Percentiles rank a stretch among this genome's conserved stretches.
Conservation (phyloP, 2,888 invertebrate genomes). For the Acanthosoma haemorrhoidale region DNA sequence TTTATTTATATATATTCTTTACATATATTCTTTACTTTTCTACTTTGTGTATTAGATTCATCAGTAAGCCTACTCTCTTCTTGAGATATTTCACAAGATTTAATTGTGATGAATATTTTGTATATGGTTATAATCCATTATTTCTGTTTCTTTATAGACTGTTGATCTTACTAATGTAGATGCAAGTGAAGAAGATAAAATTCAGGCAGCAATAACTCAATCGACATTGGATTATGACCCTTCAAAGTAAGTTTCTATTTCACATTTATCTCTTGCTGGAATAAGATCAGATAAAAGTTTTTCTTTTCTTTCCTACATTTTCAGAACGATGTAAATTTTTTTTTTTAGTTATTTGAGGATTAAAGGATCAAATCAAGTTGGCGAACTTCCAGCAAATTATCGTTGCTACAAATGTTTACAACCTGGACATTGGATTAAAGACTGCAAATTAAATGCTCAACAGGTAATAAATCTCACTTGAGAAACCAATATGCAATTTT, state of each 20-base stretch:
- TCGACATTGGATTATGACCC: conserved; percentile 96
- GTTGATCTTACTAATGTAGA: conserved; percentile 84
- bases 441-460: conserved; percentile 72
- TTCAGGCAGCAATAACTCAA: conserved; percentile 94
- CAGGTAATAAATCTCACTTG: conserved; percentile 45
- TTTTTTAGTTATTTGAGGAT: conserved; percentile 77
- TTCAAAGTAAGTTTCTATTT: conserved; percentile 70
- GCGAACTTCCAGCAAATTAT: conserved; percentile 85
- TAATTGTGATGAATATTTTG: too few relatives aligned
- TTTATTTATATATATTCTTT: too few relatives aligned
- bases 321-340: too few relatives aligned
- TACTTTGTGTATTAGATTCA: too few relatives aligned
- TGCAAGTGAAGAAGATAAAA: conserved; percentile 95
- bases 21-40: too few relatives aligned
- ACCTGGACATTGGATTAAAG: conserved; percentile 95
- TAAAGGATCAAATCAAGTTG: conserved; percentile 80
- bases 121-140: too few relatives aligned
- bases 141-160: conserved; percentile 35
- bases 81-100: too few relatives aligned
- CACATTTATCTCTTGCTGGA: not conserved
- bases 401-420: conserved; percentile 91
- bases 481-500: too few relatives aligned
- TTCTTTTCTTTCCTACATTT: too few relatives aligned
- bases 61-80: too few relatives aligned
- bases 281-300: too few relatives aligned